Evolutionary conservation across 2,797 vertebrate species (phyloP).

Genomic region (Tenualosa ilisha): DNA sequence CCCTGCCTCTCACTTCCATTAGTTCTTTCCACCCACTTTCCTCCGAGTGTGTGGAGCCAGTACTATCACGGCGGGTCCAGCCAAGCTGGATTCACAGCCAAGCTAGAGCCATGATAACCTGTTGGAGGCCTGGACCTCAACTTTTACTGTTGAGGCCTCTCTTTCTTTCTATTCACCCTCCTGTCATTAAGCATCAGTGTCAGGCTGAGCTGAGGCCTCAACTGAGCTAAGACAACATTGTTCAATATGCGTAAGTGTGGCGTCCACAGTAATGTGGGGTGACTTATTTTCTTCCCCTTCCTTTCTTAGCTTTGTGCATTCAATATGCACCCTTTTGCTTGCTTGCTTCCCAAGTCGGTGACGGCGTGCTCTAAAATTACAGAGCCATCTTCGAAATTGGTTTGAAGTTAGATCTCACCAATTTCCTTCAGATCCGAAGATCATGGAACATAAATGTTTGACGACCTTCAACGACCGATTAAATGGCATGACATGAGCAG

Average conservation of each 20-base stretch:
- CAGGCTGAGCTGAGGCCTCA: background rate
- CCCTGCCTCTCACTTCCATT: background rate
- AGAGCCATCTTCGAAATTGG: background rate
- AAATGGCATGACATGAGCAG: background rate
- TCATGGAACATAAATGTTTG: background rate
- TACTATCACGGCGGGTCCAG: background rate
- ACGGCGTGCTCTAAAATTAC: background rate
- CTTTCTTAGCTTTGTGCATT: background rate
- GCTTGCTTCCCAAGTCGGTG: background rate
- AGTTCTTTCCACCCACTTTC: slow-evolving; percentile 36
- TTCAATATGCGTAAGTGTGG: background rate
- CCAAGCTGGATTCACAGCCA: slow-evolving; percentile 21
- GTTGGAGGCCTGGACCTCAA: background rate
- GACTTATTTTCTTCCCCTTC: background rate
- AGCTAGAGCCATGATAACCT: background rate
- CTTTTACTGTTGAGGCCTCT: background rate
- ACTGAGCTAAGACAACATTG: background rate
- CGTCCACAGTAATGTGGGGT: background rate
- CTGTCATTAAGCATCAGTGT: background rate
- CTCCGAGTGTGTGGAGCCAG: slow-evolving; percentile 30
- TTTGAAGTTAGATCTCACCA: background rate
- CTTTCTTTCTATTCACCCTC: slow-evolving; percentile 28
- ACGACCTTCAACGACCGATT: background rate
- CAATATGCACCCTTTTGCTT: background rate
- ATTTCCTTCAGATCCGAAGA: background rate